Base-by-base conservation (phyloP, 2,113 vertebrate species). In the Eudyptes chrysolophus region DNA sequence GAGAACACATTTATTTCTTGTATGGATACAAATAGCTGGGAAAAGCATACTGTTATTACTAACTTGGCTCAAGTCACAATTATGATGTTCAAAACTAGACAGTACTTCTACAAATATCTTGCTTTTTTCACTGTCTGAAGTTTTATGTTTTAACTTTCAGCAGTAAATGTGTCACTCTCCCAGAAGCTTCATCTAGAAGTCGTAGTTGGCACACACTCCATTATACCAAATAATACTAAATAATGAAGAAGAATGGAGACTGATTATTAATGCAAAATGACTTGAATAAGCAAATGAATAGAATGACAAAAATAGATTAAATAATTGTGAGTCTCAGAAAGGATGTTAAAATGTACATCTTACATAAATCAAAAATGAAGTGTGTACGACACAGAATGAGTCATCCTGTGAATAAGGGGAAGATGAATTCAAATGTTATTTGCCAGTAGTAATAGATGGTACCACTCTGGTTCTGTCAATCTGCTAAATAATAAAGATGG, bases 321-420 rank as follows among this genome's bases (percentile, higher is more conserved):
- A 98, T 98, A 98, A 98, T 93, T 97, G 95, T 20, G 94, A 97
- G 93, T 95, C 96, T 97, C 89, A 96, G 77, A 97, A 96, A 98
- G 95, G 95, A 94, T 92, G 95, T 96, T 98, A 87, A 90, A 84
- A 98, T 70, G 64, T 97, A 97, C 11, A 0, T 96, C 96, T 97
- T 97, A 95, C 95, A 96, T 98, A 98, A 98, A 97, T 98, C 93
- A 97, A 96, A 98, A 97, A 96, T 96, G 97, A 98, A 98, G 93
- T 97, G 92, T 97, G 76, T 97, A 95, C 85, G 92, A 96, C 94
- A 97, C 92, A 90, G 94, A 94, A 89, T 98, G 97, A 98, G 92
- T 98, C 98, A 98, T 76, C 80, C 84, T 58, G 21, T 97, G 97
- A 97, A 96, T 94, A 96, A 97, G 83, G 62, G 94, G 87, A 95